Percentiles rank a stretch among this genome's conserved stretches.
phyloP scores from a whole-genome alignment of 1,140 invertebrate species.

The Drosophila melanogaster region DNA sequence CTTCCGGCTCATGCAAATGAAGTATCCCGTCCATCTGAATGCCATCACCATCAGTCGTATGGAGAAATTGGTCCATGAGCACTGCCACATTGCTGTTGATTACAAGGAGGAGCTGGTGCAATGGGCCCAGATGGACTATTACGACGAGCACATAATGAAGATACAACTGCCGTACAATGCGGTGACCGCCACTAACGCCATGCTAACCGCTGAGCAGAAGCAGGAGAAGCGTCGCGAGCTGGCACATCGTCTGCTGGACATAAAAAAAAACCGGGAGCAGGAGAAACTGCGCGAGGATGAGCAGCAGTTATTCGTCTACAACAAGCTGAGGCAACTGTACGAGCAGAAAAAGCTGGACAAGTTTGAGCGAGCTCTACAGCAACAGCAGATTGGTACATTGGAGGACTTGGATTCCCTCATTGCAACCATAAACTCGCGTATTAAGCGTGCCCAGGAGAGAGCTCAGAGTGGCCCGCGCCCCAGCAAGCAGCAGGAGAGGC shows the following conservation, averaged over 20 bases:
- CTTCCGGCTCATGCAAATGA: conserved; percentile 95
- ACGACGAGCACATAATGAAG: conserved; percentile 92
- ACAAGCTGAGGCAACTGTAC: conserved; percentile 86
- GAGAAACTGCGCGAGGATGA: conserved; percentile 94
- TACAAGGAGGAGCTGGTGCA: conserved; percentile 92
- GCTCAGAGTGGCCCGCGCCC: conserved; percentile 35
- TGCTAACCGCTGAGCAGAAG: conserved; percentile 91
- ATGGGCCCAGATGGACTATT: conserved; percentile 93
- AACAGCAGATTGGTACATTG: conserved; percentile 86
- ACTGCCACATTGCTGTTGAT: conserved; percentile 91
- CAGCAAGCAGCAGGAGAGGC: conserved; percentile 61
- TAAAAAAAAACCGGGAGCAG: conserved; percentile 92
- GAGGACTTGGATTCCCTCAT: conserved; percentile 89
- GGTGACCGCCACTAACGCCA: conserved; percentile 82
- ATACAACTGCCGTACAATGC: conserved; percentile 92
- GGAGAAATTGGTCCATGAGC: conserved; percentile 93
- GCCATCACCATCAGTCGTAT: conserved; percentile 93
- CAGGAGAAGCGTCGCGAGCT: conserved; percentile 94
- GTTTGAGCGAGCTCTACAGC: conserved; percentile 86
- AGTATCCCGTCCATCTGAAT: conserved; percentile 95
- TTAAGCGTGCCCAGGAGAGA: conserved; percentile 88
- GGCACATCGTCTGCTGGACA: conserved; percentile 91
- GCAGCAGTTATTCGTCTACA: conserved; percentile 91
- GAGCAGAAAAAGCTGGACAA: conserved; percentile 69
- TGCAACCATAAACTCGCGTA: conserved; percentile 89